Percentiles rank a stretch among this genome's conserved stretches.
Evolutionary conservation across 1,140 invertebrate genomes (phyloP).

Genomic region (Hylaeus volcanicus): DNA sequence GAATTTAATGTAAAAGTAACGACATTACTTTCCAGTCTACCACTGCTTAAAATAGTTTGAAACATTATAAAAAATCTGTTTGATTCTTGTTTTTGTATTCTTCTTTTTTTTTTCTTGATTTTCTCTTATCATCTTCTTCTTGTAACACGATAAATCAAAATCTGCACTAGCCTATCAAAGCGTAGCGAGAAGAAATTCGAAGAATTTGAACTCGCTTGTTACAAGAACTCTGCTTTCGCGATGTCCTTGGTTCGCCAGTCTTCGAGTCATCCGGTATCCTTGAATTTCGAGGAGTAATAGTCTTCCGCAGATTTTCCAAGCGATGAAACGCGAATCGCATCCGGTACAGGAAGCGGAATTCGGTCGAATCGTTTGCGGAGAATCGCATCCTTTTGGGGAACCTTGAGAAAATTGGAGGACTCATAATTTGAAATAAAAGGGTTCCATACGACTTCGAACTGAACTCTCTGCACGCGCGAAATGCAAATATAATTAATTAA

Average conservation of each 20-base stretch:
- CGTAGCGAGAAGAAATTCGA: not conserved
- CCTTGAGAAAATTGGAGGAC: not conserved
- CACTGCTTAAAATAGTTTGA: too few species aligned
- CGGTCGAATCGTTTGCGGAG: slow-evolving; percentile 33
- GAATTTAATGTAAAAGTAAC: too few species aligned
- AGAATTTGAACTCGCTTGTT: not conserved
- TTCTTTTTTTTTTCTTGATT: too few species aligned
- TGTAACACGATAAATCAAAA: too few species aligned
- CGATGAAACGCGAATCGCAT: slow-evolving; percentile 10
- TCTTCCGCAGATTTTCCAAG: slow-evolving; percentile 53
- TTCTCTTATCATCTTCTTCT: too few species aligned
- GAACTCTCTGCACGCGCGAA: too few species aligned
- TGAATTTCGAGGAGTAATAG: slow-evolving; percentile 36
- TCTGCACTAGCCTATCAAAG: not conserved
- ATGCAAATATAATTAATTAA: too few species aligned
- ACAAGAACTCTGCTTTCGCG: not conserved
- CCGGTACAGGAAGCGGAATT: slow-evolving; percentile 23
- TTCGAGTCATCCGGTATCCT: slow-evolving; percentile 7
- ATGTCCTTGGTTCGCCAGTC: not conserved
- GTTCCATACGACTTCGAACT: too few species aligned
- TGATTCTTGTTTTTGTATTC: too few species aligned
- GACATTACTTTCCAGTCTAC: too few species aligned
- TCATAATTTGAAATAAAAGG: not conserved
- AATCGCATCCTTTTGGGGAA: slow-evolving; percentile 19
- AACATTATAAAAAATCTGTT: too few species aligned